Conservation (phyloP, 2,797 vertebrate genomes). For the Microcaecilia unicolor region DNA sequence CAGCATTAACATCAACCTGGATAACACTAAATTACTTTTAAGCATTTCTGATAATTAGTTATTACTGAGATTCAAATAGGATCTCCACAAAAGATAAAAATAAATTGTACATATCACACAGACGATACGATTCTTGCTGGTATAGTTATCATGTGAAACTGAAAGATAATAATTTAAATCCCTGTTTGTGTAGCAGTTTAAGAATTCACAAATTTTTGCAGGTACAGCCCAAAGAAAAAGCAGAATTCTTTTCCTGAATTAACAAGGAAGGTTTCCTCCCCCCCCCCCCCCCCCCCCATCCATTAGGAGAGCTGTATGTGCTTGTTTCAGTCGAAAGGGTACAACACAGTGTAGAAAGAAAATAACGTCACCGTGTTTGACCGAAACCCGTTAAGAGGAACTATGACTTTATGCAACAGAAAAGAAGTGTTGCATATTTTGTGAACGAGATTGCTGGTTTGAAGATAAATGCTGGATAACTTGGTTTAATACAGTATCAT, state of each 20-base stretch:
- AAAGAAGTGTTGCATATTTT: background rate
- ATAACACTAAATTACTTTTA: too few species aligned
- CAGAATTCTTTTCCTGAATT: conserved; percentile 26
- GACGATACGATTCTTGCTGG: conserved; percentile 23
- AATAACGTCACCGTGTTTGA: conserved; percentile 5
- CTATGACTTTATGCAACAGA: conserved; percentile 5
- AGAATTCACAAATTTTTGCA: conserved; percentile 52
- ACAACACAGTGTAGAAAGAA: conserved; percentile 2
- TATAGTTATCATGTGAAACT: conserved; percentile 36
- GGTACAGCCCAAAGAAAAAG: conserved; percentile 37
- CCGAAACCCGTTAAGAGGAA: conserved; percentile 10
- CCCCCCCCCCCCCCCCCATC: too few species aligned
- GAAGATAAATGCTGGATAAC: conserved; percentile 8
- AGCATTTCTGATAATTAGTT: too few species aligned
- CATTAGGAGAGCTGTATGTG: conserved; percentile 3
- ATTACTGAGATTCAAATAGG: too few species aligned
- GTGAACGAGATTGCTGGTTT: too few species aligned
- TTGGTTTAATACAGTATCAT: conserved; percentile 16
- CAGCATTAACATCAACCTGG: too few species aligned
- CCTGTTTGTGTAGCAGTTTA: conserved; percentile 60
- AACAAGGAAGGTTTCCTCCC: too few species aligned
- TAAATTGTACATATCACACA: conserved; percentile 22
- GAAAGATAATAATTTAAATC: conserved; percentile 77
- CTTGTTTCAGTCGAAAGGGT: conserved; percentile 21
- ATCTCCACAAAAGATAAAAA: too few species aligned